Conservation (phyloP, 2,888 invertebrate genomes). For the Nezara viridula region DNA sequence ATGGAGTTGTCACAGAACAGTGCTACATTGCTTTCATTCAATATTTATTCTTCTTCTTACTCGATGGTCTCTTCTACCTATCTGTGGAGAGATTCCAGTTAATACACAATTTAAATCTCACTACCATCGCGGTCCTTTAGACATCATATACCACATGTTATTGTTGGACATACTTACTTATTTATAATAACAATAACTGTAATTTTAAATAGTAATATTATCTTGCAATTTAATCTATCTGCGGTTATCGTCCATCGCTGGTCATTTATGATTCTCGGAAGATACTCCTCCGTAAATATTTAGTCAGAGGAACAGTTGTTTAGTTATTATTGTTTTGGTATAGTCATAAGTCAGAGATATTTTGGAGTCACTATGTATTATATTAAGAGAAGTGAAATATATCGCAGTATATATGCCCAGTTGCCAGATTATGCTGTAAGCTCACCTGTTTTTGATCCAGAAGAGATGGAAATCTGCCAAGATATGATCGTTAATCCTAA, state of each 20-base stretch:
- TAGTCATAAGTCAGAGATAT: neutral
- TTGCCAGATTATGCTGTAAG: neutral
- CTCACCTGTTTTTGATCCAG: slow-evolving; percentile 38
- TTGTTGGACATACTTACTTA: too few species aligned
- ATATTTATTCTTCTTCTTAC: too few species aligned
- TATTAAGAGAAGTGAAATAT: neutral
- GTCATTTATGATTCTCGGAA: neutral
- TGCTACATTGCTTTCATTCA: too few species aligned
- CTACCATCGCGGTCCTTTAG: too few species aligned
- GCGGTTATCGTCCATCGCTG: too few species aligned
- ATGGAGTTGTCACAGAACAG: too few species aligned
- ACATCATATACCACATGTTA: too few species aligned
- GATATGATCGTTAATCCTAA: neutral
- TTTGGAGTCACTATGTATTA: neutral
- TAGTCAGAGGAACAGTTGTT: neutral
- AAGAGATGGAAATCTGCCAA: slow-evolving; percentile 34
- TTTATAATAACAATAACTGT: too few species aligned
- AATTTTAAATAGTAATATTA: too few species aligned
- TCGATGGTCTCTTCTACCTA: too few species aligned
- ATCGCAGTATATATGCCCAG: neutral
- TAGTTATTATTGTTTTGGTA: neutral
- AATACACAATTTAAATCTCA: too few species aligned
- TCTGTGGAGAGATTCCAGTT: too few species aligned
- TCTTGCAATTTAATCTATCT: neutral
- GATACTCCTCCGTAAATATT: neutral